phyloP scores from a whole-genome alignment of 2,113 vertebrate genomes.

The Corythornis cristatus region DNA sequence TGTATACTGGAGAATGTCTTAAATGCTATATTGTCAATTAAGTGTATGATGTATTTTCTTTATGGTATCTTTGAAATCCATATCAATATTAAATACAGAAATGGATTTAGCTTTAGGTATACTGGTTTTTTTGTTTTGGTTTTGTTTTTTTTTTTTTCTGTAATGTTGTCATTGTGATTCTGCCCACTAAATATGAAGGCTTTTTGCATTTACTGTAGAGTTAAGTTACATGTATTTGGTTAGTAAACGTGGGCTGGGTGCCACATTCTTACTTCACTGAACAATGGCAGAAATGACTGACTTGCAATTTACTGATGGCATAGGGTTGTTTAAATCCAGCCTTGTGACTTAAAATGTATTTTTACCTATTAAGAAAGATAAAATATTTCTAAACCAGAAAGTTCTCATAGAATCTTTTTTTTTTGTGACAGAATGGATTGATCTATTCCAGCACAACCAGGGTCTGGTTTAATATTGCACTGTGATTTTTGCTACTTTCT shows the following conservation, averaged over 20 bases:
- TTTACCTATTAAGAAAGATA: constrained; percentile 8
- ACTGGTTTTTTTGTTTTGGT: neutral
- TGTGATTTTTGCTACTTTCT: neutral
- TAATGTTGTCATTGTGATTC: neutral
- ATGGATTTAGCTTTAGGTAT: neutral
- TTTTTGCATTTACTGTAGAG: neutral
- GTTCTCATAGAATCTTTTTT: neutral
- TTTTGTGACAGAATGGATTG: neutral
- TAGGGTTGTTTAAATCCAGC: neutral
- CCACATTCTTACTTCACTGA: neutral
- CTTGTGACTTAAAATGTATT: neutral
- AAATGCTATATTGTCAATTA: neutral
- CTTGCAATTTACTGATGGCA: neutral
- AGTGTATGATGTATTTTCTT: constrained; percentile 4
- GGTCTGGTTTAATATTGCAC: neutral
- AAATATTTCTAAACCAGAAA: neutral
- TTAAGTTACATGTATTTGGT: neutral
- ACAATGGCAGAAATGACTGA: neutral
- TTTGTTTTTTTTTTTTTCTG: neutral
- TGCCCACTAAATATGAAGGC: neutral
- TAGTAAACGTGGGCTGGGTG: neutral
- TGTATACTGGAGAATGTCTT: neutral
- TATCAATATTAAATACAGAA: neutral
- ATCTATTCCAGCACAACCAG: neutral
- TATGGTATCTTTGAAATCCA: neutral